Conservation (phyloP, 2,888 invertebrate species). For the Hirtodrosophila confusa region DNA sequence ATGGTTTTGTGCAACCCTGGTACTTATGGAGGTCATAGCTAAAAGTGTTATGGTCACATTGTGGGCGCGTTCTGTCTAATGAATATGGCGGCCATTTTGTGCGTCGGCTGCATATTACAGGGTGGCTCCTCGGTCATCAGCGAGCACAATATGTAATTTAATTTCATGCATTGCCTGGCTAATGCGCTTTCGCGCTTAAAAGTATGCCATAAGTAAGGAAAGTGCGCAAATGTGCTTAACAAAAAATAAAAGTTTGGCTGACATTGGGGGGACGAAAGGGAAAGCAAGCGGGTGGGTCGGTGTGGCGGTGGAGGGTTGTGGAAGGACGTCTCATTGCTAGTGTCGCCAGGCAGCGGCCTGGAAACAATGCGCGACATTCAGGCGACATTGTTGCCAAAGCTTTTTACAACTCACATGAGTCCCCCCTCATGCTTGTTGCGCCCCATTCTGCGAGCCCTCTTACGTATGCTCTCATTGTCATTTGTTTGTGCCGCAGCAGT, state of each 20-base stretch:
- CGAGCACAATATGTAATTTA: conserved; percentile 66
- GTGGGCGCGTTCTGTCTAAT: conserved; percentile 43
- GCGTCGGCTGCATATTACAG: conserved; percentile 25
- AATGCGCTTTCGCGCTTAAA: conserved; percentile 77
- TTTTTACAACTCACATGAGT: conserved; percentile 78
- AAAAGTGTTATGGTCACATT: conserved; percentile 44
- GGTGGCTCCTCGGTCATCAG: conserved; percentile 36
- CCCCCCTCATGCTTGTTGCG: neutral
- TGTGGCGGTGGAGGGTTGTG: neutral
- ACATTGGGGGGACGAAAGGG: conserved; percentile 8
- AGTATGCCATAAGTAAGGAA: conserved; percentile 74
- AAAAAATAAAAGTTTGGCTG: conserved; percentile 60
- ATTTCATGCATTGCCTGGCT: conserved; percentile 80
- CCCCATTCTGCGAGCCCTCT: neutral
- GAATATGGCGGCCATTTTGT: conserved; percentile 44
- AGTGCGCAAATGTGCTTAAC: conserved; percentile 77
- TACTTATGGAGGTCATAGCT: conserved; percentile 23
- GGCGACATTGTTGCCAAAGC: conserved; percentile 80
- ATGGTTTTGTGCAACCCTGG: conserved; percentile 24
- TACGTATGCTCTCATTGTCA: conserved; percentile 52
- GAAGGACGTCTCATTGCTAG: conserved; percentile 29
- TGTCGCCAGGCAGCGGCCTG: conserved; percentile 68
- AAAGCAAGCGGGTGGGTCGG: neutral
- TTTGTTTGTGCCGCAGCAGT: conserved; percentile 76
- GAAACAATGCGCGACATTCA: conserved; percentile 79